A percentile compares a stretch with the other conserved stretches of the same genome.
phyloP scores from a whole-genome alignment of 2,797 vertebrate genomes.

The Hippocampus kuda region DNA sequence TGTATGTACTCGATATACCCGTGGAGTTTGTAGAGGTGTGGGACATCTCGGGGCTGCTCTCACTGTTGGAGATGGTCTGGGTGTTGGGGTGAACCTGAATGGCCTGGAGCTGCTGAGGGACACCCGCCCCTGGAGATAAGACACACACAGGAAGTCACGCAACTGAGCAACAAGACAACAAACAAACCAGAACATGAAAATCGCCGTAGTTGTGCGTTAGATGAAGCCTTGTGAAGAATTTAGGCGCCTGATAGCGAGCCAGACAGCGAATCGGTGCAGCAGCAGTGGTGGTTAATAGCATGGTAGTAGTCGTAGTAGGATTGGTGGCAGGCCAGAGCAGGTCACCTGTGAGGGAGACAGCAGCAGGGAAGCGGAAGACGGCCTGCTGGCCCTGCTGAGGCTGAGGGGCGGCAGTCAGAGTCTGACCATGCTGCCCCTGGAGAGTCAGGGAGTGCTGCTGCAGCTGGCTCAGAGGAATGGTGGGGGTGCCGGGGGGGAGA shows the following conservation, averaged over 20 bases:
- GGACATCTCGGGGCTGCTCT: slow-evolving; percentile 86
- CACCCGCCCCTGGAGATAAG: slow-evolving; percentile 73
- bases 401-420: slow-evolving; percentile 52
- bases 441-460: slow-evolving; percentile 72
- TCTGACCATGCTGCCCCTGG: slow-evolving; percentile 69
- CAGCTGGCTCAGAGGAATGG: slow-evolving; percentile 75
- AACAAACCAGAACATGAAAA: not conserved
- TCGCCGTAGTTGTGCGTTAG: not conserved
- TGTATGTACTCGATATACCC: slow-evolving; percentile 57
- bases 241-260: not conserved
- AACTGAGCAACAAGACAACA: not conserved
- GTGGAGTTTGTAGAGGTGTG: slow-evolving; percentile 89
- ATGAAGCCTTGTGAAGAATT: not conserved
- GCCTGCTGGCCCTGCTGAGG: slow-evolving; percentile 71
- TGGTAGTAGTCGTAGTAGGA: slow-evolving; percentile 15
- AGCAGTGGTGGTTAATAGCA: slow-evolving; percentile 2
- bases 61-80: slow-evolving; percentile 75
- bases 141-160: not conserved
- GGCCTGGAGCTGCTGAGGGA: slow-evolving; percentile 90
- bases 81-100: slow-evolving; percentile 89
- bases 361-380: slow-evolving; percentile 72
- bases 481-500: slow-evolving; percentile 70
- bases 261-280: not conserved
- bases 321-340: slow-evolving; percentile 28
- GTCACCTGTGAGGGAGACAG: slow-evolving; percentile 74